Conservation (phyloP, 2,113 vertebrate species). For the Oceanites oceanicus region DNA sequence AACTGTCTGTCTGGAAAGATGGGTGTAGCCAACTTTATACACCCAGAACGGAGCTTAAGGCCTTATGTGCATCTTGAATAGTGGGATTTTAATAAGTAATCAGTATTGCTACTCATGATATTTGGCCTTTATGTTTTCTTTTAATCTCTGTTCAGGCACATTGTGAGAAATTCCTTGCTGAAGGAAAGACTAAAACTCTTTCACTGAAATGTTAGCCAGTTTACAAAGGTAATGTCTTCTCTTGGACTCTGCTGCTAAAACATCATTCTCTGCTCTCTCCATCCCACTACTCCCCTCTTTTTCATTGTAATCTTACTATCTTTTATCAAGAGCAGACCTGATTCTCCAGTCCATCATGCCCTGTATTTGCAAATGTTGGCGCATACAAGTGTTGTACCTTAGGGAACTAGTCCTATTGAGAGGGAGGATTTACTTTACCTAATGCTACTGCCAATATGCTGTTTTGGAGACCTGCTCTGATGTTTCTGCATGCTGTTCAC, state of each 20-base stretch:
- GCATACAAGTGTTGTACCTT: not conserved
- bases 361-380: not conserved
- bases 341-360: not conserved
- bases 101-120: not conserved
- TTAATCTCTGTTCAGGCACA: not conserved
- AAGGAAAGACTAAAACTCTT: not conserved
- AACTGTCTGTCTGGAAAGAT: not conserved
- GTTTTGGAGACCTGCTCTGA: not conserved
- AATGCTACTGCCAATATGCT: not conserved
- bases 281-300: not conserved
- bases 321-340: not conserved
- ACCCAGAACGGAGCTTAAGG: not conserved
- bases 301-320: not conserved
- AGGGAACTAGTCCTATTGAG: not conserved
- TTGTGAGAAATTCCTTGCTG: not conserved
- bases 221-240: not conserved
- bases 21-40: not conserved
- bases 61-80: not conserved
- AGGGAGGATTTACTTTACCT: not conserved
- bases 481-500: not conserved
- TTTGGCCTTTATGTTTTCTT: not conserved
- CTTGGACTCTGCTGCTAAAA: not conserved
- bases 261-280: not conserved
- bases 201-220: not conserved
- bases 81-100: not conserved